phyloP scores from a whole-genome alignment of 2,113 vertebrate genomes.

The Setophaga petechia region DNA sequence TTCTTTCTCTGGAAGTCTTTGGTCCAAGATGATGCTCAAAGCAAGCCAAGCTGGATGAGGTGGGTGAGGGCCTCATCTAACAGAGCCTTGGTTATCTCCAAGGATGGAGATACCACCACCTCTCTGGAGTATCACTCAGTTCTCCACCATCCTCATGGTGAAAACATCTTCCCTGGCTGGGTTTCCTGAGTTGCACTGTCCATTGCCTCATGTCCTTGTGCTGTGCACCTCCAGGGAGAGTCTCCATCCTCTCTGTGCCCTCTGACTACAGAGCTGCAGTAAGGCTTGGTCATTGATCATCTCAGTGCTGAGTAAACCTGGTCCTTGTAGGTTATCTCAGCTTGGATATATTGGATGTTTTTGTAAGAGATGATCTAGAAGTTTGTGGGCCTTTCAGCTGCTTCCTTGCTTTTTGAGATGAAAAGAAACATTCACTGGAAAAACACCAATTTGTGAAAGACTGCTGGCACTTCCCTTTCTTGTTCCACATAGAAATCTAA shows the following conservation, averaged over 20 bases:
- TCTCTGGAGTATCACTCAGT: not conserved
- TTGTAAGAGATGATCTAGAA: not conserved
- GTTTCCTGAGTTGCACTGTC: not conserved
- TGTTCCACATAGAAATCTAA: not conserved
- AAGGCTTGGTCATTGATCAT: not conserved
- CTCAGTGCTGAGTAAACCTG: not conserved
- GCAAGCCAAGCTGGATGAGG: not conserved
- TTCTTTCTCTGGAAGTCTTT: not conserved
- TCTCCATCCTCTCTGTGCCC: not conserved
- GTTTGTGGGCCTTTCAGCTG: not conserved
- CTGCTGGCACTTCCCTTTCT: not conserved
- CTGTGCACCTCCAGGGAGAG: not conserved
- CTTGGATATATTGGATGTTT: not conserved
- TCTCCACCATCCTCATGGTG: rapidly evolving
- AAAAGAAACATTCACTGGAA: not conserved
- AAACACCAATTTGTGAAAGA: not conserved
- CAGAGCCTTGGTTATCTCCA: not conserved
- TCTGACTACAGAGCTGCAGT: not conserved
- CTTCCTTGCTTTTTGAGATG: not conserved
- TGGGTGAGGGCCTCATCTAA: not conserved
- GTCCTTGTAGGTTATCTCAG: not conserved
- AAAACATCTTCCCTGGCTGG: not conserved
- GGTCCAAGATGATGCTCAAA: not conserved
- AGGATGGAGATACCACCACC: not conserved
- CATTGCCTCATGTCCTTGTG: not conserved